Evolutionary conservation across 2,888 invertebrate genomes (phyloP).

Genomic region (Pammene fasciana): DNA sequence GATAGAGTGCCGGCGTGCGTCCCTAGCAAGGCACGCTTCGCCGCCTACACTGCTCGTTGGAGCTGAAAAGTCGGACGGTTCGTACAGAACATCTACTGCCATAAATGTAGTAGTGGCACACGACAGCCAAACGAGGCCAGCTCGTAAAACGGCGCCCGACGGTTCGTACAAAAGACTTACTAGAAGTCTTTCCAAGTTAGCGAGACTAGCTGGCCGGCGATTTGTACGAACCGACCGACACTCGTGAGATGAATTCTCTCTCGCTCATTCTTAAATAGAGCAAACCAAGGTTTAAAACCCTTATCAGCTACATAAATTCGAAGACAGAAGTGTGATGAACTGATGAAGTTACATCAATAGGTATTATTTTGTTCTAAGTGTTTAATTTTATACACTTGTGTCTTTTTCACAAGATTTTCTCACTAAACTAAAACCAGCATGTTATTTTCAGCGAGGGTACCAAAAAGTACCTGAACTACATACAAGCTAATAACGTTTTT

Average conservation of each 20-base stretch:
- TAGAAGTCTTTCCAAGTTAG: background rate
- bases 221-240: conserved; percentile 1
- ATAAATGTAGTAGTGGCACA: background rate
- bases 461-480: background rate
- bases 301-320: background rate
- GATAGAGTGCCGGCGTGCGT: conserved; percentile 61
- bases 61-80: conserved; percentile 47
- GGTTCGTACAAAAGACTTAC: conserved; percentile 13
- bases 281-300: background rate
- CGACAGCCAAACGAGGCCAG: background rate
- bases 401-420: background rate
- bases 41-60: conserved; percentile 56
- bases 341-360: background rate
- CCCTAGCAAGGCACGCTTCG: conserved; percentile 48
- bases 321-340: background rate
- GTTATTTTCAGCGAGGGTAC: conserved; percentile 6
- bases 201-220: background rate
- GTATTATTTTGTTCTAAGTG: conserved; percentile 5
- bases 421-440: background rate
- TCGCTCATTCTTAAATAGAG: background rate
- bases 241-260: background rate
- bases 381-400: background rate
- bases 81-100: conserved; percentile 11
- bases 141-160: background rate
- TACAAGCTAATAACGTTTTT: background rate